Evolutionary conservation across 2,113 vertebrate species (phyloP).

Genomic region (Copsychus sechellarum): DNA sequence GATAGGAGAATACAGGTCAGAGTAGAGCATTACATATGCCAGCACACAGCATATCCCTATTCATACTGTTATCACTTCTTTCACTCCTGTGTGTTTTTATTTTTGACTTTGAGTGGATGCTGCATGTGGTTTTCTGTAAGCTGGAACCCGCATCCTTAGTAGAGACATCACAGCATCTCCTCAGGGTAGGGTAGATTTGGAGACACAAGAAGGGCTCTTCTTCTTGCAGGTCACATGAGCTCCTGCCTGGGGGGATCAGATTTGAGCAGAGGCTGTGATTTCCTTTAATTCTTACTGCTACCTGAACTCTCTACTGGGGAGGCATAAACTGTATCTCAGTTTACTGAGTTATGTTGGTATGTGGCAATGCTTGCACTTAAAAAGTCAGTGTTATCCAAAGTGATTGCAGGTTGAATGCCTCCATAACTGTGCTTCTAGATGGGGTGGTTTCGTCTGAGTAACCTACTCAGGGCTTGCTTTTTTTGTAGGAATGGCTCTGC

Average conservation of each 20-base stretch:
- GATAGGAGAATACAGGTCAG: not conserved
- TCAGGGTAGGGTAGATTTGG: not conserved
- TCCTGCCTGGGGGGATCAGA: not conserved
- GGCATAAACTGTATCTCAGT: not conserved
- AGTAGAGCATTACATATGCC: not conserved
- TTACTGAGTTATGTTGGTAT: not conserved
- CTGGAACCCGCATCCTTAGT: not conserved
- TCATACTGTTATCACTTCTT: not conserved
- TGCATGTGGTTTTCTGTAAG: not conserved
- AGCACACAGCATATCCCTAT: not conserved
- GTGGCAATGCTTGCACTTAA: not conserved
- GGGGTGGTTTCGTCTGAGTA: not conserved
- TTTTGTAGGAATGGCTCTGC: fast-evolving
- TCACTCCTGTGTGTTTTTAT: not conserved
- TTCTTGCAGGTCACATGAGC: not conserved
- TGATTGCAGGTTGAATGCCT: not conserved
- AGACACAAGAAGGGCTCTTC: not conserved
- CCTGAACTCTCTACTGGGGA: not conserved
- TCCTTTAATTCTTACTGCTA: not conserved
- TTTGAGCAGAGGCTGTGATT: not conserved
- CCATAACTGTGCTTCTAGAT: not conserved
- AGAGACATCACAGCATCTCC: not conserved
- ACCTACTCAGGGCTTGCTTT: not conserved
- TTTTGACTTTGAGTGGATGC: not conserved
- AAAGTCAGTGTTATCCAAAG: not conserved